A percentile compares a stretch with the other conserved stretches of the same genome.
Conservation (phyloP, 2,888 invertebrate genomes). For the Epinotia ramella region DNA sequence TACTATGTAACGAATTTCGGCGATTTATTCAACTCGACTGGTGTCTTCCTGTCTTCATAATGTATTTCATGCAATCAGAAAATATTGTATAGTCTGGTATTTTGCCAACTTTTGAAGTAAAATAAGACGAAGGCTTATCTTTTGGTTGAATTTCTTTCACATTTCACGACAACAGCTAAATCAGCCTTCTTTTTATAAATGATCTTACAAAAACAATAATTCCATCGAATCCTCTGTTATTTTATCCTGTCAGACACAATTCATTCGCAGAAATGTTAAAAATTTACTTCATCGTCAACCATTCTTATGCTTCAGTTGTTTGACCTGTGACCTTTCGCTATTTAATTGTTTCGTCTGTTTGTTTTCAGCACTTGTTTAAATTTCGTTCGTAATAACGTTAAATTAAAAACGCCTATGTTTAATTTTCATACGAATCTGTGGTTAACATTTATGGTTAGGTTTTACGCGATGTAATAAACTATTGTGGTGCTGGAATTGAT, state of each 20-base stretch:
- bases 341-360: constrained; percentile 6
- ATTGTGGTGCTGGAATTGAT: no score
- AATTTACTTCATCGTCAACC: background rate
- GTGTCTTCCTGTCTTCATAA: no score
- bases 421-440: background rate
- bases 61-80: no score
- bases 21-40: no score
- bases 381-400: background rate
- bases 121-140: no score
- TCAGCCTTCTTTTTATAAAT: background rate
- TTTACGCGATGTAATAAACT: no score
- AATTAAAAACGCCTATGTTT: background rate
- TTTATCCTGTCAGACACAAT: background rate
- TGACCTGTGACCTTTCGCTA: background rate
- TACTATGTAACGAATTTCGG: no score
- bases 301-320: background rate
- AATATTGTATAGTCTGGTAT: no score
- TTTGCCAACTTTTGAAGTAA: no score
- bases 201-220: background rate
- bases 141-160: background rate
- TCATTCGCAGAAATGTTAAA: background rate
- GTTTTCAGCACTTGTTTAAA: background rate
- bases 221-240: background rate
- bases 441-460: background rate
- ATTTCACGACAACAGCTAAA: background rate